Conservation (phyloP, 2,113 vertebrate genomes). For the Apteryx mantelli region DNA sequence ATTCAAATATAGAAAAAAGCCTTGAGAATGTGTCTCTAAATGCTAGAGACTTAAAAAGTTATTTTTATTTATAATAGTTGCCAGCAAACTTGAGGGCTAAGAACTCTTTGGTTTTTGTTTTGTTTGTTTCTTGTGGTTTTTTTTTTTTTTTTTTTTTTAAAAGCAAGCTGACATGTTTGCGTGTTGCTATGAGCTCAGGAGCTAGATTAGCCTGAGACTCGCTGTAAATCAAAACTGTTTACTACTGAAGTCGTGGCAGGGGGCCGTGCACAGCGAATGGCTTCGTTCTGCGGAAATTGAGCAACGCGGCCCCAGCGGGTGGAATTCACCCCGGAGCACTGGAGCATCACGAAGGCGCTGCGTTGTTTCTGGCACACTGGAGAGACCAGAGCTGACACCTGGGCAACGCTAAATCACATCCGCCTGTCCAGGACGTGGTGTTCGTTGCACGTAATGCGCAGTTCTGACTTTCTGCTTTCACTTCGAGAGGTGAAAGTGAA, state of each 20-base stretch:
- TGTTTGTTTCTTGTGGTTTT: too few relatives aligned
- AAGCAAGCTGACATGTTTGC: background rate
- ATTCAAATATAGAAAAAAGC: too few relatives aligned
- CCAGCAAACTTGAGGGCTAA: background rate
- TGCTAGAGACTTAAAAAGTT: background rate
- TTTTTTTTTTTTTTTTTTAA: background rate
- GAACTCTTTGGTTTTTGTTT: background rate
- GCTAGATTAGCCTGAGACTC: too few relatives aligned
- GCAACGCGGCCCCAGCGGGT: background rate
- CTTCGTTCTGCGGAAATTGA: background rate
- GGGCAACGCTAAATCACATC: background rate
- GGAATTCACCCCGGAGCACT: background rate
- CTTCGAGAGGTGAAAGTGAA: too few relatives aligned
- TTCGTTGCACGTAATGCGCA: fast-evolving
- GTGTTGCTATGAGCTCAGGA: background rate
- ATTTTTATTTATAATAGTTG: background rate
- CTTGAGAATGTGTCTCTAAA: background rate
- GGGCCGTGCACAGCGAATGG: too few relatives aligned
- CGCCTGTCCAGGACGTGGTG: background rate
- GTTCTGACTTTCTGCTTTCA: background rate
- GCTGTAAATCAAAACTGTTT: too few relatives aligned
- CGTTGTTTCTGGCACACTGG: background rate
- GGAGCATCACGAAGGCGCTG: background rate
- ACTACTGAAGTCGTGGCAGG: too few relatives aligned
- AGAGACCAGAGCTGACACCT: background rate